Conservation (phyloP, 2,888 invertebrate genomes). For the Eustalomyia histrio region DNA sequence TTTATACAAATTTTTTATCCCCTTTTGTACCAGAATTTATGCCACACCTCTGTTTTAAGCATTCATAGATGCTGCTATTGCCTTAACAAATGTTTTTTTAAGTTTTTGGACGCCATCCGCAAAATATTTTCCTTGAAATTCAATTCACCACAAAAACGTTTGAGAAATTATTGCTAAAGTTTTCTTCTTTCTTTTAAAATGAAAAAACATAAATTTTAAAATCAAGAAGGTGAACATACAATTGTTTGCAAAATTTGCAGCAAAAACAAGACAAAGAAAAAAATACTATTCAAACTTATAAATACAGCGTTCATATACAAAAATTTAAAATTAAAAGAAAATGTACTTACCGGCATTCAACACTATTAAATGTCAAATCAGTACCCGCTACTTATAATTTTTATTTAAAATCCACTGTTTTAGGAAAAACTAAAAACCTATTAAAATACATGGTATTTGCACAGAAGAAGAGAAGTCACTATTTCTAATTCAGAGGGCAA, state of each 20-base stretch:
- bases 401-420: no score
- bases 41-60: not conserved
- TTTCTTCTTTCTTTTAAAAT: constrained; percentile 71
- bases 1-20: no score
- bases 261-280: constrained; percentile 17
- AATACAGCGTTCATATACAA: constrained; percentile 16
- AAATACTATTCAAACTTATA: constrained; percentile 46
- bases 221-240: constrained; percentile 63
- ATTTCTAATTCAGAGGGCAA: no score
- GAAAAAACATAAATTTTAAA: constrained; percentile 76
- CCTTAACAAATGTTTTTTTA: constrained; percentile 67
- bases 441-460: no score
- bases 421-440: no score
- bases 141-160: constrained; percentile 78
- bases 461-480: no score
- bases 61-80: constrained; percentile 11
- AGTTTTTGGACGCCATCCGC: constrained; percentile 78
- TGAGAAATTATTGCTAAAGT: constrained; percentile 78
- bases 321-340: constrained; percentile 21
- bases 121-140: constrained; percentile 77
- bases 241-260: constrained; percentile 43
- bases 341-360: constrained; percentile 11
- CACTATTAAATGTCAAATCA: constrained; percentile 39
- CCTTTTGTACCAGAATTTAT: not conserved
- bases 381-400: no score